These are phyloP conservation scores for Leucophenga varia DNA, from an alignment of 1,140 invertebrate species.

Conservation along the genomic window DNA sequence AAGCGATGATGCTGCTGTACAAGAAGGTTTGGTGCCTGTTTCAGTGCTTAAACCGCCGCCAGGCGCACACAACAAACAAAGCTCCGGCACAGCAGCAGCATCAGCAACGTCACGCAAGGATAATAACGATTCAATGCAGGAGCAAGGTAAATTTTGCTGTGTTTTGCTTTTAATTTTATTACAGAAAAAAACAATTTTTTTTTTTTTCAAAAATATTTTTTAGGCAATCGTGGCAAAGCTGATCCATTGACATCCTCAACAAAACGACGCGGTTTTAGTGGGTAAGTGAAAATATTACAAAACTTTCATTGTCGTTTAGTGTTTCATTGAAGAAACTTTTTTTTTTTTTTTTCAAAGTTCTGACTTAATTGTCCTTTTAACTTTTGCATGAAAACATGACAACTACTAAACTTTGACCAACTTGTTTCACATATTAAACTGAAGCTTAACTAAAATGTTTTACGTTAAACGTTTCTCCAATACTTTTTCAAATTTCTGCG, in stretches of 20 bases:
- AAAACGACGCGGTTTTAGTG: conserved; percentile 76
- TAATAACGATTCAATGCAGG: conserved; percentile 39
- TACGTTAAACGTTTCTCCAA: too few species aligned
- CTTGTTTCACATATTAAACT: too few species aligned
- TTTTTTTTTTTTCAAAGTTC: too few species aligned
- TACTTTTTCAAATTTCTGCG: too few species aligned
- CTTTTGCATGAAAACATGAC: too few species aligned
- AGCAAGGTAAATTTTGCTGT: conserved; percentile 36
- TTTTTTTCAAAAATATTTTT: conserved; percentile 7
- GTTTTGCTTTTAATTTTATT: background rate
- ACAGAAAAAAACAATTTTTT: background rate
- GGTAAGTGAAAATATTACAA: too few species aligned
- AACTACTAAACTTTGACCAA: too few species aligned
- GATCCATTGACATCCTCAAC: conserved; percentile 60
- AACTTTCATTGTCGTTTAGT: background rate
- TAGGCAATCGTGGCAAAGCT: conserved; percentile 47
- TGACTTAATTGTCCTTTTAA: too few species aligned
- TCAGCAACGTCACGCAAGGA: conserved; percentile 30
- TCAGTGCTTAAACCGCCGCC: conserved; percentile 79
- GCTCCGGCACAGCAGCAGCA: conserved; percentile 20
- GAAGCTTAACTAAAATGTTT: too few species aligned
- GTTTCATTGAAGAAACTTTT: too few species aligned
- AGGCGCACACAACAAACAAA: conserved; percentile 56
- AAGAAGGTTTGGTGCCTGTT: conserved; percentile 81
- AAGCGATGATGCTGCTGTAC: conserved; percentile 62